A percentile compares a stretch with the other conserved stretches of the same genome.
phyloP scores from a whole-genome alignment of 2,113 vertebrate genomes.

The Tauraco erythrolophus region DNA sequence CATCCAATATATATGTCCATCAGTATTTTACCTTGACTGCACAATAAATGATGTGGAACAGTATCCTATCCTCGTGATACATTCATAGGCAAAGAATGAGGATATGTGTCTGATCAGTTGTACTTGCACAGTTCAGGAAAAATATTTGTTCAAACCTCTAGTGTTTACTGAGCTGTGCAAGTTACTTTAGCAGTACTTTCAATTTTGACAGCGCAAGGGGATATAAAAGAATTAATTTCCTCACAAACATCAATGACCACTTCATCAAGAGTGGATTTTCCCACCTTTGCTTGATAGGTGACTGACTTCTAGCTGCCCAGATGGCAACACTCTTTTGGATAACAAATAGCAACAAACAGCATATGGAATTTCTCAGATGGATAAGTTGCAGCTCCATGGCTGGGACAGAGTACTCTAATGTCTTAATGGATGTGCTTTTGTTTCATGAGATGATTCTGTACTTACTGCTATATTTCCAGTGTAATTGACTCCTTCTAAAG shows the following conservation, averaged over 20 bases:
- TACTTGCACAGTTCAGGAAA: background rate
- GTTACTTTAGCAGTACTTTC: background rate
- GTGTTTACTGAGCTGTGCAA: too few relatives aligned
- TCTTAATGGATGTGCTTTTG: background rate
- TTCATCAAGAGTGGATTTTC: background rate
- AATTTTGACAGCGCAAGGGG: background rate
- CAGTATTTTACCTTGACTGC: background rate
- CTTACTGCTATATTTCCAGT: background rate
- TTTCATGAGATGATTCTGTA: background rate
- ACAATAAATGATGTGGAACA: background rate
- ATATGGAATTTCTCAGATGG: background rate
- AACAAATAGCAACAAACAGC: background rate
- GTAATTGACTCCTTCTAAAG: background rate
- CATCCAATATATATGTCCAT: fast-evolving
- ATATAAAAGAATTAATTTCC: background rate
- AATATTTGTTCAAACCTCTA: background rate
- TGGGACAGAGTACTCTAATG: background rate
- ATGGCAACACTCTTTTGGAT: background rate
- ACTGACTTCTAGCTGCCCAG: background rate
- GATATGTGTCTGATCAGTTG: background rate
- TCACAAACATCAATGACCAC: background rate
- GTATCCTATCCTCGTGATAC: background rate
- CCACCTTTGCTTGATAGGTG: background rate
- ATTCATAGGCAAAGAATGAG: background rate
- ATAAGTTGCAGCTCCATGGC: background rate